Percentiles rank a stretch among this genome's conserved stretches.
Evolutionary conservation across 2,113 vertebrate genomes (phyloP).

Genomic region (Dromaius novaehollandiae): DNA sequence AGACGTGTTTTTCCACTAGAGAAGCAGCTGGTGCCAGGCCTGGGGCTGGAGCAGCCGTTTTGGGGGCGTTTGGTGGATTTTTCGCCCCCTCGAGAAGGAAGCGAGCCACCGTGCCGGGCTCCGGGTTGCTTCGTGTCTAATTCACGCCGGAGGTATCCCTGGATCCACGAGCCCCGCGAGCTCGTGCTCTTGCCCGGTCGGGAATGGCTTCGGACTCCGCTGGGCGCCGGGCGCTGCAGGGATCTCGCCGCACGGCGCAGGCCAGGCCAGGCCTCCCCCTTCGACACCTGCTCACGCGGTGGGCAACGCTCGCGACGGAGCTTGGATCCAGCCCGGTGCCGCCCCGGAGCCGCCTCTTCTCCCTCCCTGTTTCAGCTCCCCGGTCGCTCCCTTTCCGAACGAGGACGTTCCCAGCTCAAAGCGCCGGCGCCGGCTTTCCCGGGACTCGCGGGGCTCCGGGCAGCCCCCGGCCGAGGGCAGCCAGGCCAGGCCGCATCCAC

Average conservation of each 20-base stretch:
- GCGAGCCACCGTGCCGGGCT: neutral
- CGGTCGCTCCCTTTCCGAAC: neutral
- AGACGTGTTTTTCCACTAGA: neutral
- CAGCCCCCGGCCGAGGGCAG: rapidly evolving
- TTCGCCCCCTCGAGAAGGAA: neutral
- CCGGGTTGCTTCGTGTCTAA: rapidly evolving
- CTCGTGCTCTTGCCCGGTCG: rapidly evolving
- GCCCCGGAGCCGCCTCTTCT: too few relatives aligned
- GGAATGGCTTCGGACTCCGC: rapidly evolving
- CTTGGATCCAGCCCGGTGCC: too few relatives aligned
- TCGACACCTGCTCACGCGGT: too few relatives aligned
- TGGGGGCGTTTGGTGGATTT: neutral
- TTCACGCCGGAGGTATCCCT: rapidly evolving
- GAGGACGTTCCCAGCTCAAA: neutral
- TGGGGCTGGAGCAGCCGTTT: rapidly evolving
- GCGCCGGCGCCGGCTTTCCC: neutral
- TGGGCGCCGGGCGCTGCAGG: too few relatives aligned
- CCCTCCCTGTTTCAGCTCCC: neutral
- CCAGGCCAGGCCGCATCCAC: rapidly evolving
- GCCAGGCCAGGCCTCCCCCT: too few relatives aligned
- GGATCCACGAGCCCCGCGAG: too few relatives aligned
- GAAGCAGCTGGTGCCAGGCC: rapidly evolving
- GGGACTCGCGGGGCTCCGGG: neutral
- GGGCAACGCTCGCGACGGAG: too few relatives aligned
- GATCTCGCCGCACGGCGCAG: too few relatives aligned